These are phyloP conservation scores for Hartigia nigra DNA, from an alignment of 2,888 invertebrate genomes.

Conservation along the genomic window DNA sequence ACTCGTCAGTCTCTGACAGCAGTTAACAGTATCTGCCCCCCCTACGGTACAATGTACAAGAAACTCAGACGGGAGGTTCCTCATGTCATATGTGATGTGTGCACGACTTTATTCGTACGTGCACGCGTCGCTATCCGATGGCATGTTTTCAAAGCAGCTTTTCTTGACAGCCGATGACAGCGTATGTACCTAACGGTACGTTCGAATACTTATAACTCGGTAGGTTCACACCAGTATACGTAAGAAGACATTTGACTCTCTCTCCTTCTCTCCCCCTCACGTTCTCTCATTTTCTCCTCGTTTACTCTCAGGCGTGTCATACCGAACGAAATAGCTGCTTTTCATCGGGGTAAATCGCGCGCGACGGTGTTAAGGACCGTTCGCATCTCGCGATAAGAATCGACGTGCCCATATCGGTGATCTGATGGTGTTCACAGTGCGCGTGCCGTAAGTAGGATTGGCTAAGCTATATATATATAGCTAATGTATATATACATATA, in stretches of 20 bases:
- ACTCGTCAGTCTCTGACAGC: slow-evolving; percentile 41
- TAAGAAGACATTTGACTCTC: not conserved
- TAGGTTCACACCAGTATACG: not conserved
- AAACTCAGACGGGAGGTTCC: slow-evolving; percentile 10
- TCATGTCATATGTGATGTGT: not conserved
- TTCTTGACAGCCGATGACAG: slow-evolving; percentile 43
- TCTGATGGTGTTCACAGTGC: not conserved
- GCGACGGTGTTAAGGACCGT: not conserved
- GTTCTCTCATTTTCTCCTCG: not conserved
- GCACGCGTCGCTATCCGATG: not conserved
- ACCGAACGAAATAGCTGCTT: not conserved
- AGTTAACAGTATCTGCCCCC: slow-evolving; percentile 53
- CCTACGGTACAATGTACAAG: slow-evolving; percentile 24
- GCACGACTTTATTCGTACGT: slow-evolving; percentile 6
- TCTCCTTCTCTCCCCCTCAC: not conserved
- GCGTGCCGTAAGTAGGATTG: not conserved
- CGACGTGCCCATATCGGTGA: not conserved
- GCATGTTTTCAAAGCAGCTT: not conserved
- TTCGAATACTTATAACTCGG: not conserved
- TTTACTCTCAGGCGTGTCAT: not conserved
- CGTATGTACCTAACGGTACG: slow-evolving; percentile 43
- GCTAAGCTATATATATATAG: not conserved
- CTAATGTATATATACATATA: no score
- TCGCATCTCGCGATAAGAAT: not conserved
- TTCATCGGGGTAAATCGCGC: not conserved